Evolutionary conservation across 35 echinoderm and acorn worm species (phyloP), one percentile per base, ranked within the genome.

Genomic region (Strongylocentrotus purpuratus): DNA sequence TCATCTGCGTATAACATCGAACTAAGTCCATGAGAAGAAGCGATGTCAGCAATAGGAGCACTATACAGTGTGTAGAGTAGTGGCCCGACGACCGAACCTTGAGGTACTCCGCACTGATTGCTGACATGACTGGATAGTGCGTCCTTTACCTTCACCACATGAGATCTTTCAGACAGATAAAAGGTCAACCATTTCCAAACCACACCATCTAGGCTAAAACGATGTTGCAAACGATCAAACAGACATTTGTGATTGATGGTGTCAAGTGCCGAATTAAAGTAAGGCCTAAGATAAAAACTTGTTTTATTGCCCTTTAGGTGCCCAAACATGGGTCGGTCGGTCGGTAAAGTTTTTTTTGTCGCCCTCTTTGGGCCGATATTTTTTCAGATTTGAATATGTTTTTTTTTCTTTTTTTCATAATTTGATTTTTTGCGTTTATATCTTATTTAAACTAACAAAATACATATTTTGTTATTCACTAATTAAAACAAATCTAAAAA

Each of bases 1-100:
- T n/a, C n/a, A n/a, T n/a, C n/a, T n/a, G n/a, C n/a, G n/a, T n/a
- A 86, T 86, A 86, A 86, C 85, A 86, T 86, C 32, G 85, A 6
- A 28, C 5, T 6, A 86, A 86, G 85, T 31, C 85, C 85, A 25
- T 86, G 85, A 33, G 85, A 7, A 31, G 22, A 31, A 15, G 15
- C 15, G 15, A 86, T 86, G 25, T 28, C 32, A 31, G 85, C 32
- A 86, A 86, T n/a, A n/a, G n/a, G n/a, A n/a, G n/a, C n/a, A n/a
- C n/a, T n/a, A n/a, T n/a, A n/a, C n/a, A n/a, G n/a, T 86, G 85
- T 86, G 22, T 86, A 86, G 85, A 86, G 85, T 4, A 86, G 32
- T 33, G 85, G 85, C 22, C 85, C 85, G 32, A 86, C 32, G 32
- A 86, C 32, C 22, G 85, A 86, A 6, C 85, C 85, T 33, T 86